Evolutionary conservation across 2,113 vertebrate genomes (phyloP).

Genomic region (Epinephelus moara): DNA sequence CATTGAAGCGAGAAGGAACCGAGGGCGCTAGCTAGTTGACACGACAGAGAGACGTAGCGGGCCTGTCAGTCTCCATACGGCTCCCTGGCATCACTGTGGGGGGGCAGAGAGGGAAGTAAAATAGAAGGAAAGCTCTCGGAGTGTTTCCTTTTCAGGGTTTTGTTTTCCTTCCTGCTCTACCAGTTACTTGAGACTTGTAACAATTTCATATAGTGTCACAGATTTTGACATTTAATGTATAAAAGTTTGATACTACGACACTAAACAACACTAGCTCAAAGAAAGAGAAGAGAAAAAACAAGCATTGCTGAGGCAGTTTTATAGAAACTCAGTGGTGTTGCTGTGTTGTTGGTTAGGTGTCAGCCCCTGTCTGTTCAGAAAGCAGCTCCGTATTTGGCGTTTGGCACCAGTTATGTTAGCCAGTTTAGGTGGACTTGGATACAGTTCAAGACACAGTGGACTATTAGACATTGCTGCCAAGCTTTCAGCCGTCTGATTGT

Average conservation of each 20-base stretch:
- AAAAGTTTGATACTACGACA: constrained; percentile 51
- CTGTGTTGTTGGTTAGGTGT: constrained; percentile 35
- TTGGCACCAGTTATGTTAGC: constrained; percentile 39
- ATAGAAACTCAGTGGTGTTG: constrained; percentile 28
- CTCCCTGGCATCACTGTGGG: constrained; percentile 59
- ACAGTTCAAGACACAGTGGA: constrained; percentile 44
- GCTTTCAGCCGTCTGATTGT: constrained; percentile 52
- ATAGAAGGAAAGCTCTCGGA: constrained; percentile 31
- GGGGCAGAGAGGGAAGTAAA: constrained; percentile 40
- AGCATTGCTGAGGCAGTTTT: constrained; percentile 3
- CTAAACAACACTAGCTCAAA: constrained; percentile 20
- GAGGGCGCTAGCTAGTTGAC: constrained; percentile 76
- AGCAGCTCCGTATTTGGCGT: constrained; percentile 38
- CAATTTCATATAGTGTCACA: constrained; percentile 54
- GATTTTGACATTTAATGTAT: constrained; percentile 48
- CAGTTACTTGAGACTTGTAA: constrained; percentile 41
- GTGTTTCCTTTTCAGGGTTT: constrained; percentile 48
- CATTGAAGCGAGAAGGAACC: constrained; percentile 78
- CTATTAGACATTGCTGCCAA: constrained; percentile 40
- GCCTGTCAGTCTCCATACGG: constrained; percentile 77
- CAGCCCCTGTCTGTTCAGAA: constrained; percentile 32
- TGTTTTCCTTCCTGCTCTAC: constrained; percentile 54
- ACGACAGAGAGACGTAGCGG: constrained; percentile 68
- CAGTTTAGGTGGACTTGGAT: constrained; percentile 42
- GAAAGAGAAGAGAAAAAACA: constrained; percentile 29